These are phyloP conservation scores for Drosophila bipectinata DNA, from an alignment of 1,140 invertebrate species.

Conservation along the genomic window DNA sequence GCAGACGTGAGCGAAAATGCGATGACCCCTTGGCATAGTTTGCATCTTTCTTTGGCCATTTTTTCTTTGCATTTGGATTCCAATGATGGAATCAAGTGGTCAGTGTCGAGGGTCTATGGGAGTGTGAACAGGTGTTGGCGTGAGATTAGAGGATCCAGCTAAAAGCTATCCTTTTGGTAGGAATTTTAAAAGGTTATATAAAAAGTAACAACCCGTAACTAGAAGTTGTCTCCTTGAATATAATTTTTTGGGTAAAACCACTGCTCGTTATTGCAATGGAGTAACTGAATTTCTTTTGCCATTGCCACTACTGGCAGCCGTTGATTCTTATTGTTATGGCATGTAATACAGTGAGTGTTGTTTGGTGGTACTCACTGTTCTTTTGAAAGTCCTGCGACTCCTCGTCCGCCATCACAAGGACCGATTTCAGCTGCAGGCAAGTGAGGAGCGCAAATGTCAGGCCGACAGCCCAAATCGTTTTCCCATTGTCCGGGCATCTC, in stretches of 20 bases:
- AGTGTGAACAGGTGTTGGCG: slow-evolving; percentile 35
- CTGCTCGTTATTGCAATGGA: slow-evolving; percentile 25
- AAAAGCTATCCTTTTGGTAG: not conserved
- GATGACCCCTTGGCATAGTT: slow-evolving; percentile 49
- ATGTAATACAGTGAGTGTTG: slow-evolving; percentile 19
- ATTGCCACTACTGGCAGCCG: slow-evolving; percentile 16
- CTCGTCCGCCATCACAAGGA: slow-evolving; percentile 51
- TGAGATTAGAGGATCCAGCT: not conserved
- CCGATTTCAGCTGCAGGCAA: slow-evolving; percentile 46
- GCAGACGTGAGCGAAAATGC: slow-evolving; percentile 58
- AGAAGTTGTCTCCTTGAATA: slow-evolving; percentile 5
- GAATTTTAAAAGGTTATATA: not conserved
- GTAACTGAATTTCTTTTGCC: slow-evolving; percentile 17
- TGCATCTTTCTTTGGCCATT: not conserved
- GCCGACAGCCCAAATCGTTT: slow-evolving; percentile 62
- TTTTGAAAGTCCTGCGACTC: slow-evolving; percentile 83
- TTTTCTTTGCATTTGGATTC: slow-evolving; percentile 27
- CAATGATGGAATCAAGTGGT: slow-evolving; percentile 32
- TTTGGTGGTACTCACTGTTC: slow-evolving; percentile 73
- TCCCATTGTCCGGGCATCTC: slow-evolving; percentile 57
- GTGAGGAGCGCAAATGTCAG: slow-evolving; percentile 49
- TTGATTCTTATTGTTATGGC: slow-evolving; percentile 31
- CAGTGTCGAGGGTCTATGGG: slow-evolving; percentile 17
- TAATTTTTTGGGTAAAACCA: slow-evolving; percentile 36
- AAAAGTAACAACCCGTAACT: not conserved